A percentile compares a stretch with the other conserved stretches of the same genome.
Evolutionary conservation across 2,113 vertebrate species (phyloP).

Genomic region (Nesogale talazaci): DNA sequence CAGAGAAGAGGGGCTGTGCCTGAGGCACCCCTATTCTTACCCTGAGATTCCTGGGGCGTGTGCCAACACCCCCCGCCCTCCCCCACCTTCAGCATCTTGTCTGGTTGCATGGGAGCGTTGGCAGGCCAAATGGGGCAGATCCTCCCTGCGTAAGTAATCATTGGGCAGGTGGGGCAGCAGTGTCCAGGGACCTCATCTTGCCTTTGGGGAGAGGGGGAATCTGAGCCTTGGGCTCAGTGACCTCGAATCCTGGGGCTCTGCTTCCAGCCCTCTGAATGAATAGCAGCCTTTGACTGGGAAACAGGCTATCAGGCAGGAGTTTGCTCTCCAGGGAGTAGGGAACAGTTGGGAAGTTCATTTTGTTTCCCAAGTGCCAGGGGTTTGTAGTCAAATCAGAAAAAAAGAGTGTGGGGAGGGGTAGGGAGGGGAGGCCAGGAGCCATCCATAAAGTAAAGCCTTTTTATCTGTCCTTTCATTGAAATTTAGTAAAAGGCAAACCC

Average conservation of each 20-base stretch:
- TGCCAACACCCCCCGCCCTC: no score
- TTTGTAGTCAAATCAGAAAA: slow-evolving; percentile 47
- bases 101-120: background rate
- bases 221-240: slow-evolving; percentile 8
- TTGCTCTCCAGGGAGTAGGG: background rate
- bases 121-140: background rate
- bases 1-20: background rate
- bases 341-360: slow-evolving; percentile 36
- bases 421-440: slow-evolving; percentile 19
- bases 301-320: background rate
- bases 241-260: background rate
- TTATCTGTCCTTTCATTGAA: slow-evolving; percentile 72
- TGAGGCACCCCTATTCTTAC: background rate
- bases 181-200: background rate
- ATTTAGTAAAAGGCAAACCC: slow-evolving; percentile 68
- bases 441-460: slow-evolving; percentile 66
- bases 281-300: slow-evolving; percentile 53
- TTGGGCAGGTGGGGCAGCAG: no score
- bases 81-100: background rate
- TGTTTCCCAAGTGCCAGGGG: slow-evolving; percentile 65
- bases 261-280: slow-evolving; percentile 33
- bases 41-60: background rate
- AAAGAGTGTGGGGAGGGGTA: no score
- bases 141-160: no score
- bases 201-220: slow-evolving; percentile 4